Percentiles rank a stretch among this genome's conserved stretches.
Conservation (phyloP, 2,888 invertebrate genomes). For the Diaperis boleti region DNA sequence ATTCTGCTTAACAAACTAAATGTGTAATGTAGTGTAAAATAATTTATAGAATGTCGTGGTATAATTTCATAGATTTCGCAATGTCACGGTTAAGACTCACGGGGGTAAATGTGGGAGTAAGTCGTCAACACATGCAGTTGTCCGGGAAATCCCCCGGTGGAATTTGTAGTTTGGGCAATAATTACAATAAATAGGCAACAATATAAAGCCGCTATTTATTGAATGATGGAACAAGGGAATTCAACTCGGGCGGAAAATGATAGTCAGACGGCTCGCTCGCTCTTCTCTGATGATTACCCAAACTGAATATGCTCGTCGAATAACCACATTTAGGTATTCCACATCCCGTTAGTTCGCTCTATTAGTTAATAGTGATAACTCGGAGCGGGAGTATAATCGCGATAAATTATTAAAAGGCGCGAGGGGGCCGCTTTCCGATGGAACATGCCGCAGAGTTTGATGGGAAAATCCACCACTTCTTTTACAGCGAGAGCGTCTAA, state of each 20-base stretch:
- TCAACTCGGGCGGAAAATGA: constrained; percentile 32
- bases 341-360: constrained; percentile 38
- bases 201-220: constrained; percentile 19
- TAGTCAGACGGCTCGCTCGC: constrained; percentile 29
- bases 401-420: constrained; percentile 20
- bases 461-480: too few relatives aligned
- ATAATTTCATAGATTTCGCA: too few relatives aligned
- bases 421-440: background rate
- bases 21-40: too few relatives aligned
- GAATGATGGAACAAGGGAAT: constrained; percentile 31
- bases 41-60: too few relatives aligned
- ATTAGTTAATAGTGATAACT: constrained; percentile 39
- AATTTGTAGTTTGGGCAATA: constrained; percentile 20
- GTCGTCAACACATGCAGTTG: too few relatives aligned
- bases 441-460: background rate
- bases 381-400: constrained; percentile 6
- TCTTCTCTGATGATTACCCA: constrained; percentile 45
- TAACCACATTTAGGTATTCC: constrained; percentile 38
- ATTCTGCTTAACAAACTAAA: too few relatives aligned
- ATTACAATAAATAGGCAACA: constrained; percentile 25
- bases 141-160: background rate
- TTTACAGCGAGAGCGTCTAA: too few relatives aligned
- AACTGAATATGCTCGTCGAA: constrained; percentile 48
- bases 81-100: too few relatives aligned
- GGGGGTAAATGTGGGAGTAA: too few relatives aligned